Base-by-base conservation (phyloP, 2,797 vertebrate species). In the Salarias fasciatus region DNA sequence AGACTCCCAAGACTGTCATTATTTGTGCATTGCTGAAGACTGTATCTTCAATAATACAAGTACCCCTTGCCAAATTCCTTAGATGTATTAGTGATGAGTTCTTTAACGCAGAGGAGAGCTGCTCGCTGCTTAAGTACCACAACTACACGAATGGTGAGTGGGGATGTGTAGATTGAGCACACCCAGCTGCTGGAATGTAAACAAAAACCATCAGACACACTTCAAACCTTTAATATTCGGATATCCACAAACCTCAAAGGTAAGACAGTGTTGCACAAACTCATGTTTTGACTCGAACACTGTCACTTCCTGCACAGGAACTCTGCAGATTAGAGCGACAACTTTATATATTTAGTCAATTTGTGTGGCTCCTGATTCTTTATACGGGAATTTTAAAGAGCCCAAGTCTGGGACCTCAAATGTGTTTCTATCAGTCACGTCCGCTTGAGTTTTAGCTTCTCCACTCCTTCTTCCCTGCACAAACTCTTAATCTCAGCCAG, bases 21-120 rank as follows among this genome's bases (percentile, higher is more conserved):
- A 49, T 64, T 44, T 48, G 53, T 71, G 66, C 50, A 53, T 67
- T 54, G 58, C 29, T 56, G 50, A 75, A 71, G 11, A 47, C 43
- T 29, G 31, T 35, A 51, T 54, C 50, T 69, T 80, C 49, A 80
- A 79, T 66, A 86, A 80, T 70, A 77, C 46, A 86, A 73, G 57
- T 28, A 61, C 18, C 42, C 53, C 63, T 79, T 53, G 63, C 71
- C 29, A 77, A 72, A 80, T 71, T 54, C 40, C 52, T 77, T 43
- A 80, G 71, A 87, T 84, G 53, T 72, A 84, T 80, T 83, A 87
- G 79, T 79, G 40, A 88, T 75, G 54, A 73, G 45, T 46, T 65
- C 53, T 67, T 61, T 57, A 59, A 77, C 71, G 66, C 7, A 11
- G 30, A 69, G 43, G 46, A 47, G 46, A 48, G 58, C 53, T 69